Evolutionary conservation across 1,140 invertebrate genomes (phyloP), one percentile per base, ranked within the genome.

Genomic region (Cotesia vestalis): DNA sequence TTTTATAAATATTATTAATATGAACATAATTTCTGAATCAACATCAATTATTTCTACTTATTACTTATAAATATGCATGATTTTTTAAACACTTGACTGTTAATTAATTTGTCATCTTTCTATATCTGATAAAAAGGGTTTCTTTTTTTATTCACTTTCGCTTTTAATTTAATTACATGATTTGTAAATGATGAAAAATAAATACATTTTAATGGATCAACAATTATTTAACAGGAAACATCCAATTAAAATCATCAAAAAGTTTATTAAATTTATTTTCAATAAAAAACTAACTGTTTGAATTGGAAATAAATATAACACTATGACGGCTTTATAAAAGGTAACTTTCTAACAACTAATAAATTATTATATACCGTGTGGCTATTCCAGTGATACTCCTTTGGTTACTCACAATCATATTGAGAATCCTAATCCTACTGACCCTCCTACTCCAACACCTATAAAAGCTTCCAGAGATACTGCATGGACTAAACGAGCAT

Each of bases 231-330:
- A 17, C 17, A 17, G 17, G 17, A 17, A 17, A 17, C 17, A 17
- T 51, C 11, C 20, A 1, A 17, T 17, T 6, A 59, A n/a, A 59
- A n/a, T n/a, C 55, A 57, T 2, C 55, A 57, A n/a, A 57, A 57
- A 57, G 14, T 57, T 57, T 57, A 57, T 57, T 57, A 4, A 57
- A 57, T 57, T 57, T 57, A 57, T 57, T 57, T 57, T 57, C 55
- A 57, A 57, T 57, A n/a, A 17, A 57, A 57, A 57, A 57, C 46
- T 51, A 51, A 51, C 46, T 51, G 46, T 51, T 51, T 9, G 46
- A 51, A 51, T 51, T 51, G 46, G 2, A 51, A 51, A 51, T 51
- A n/a, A 51, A 9, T 51, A 51, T 6, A 57, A 14, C 55, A 57
- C 55, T 3, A 17, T n/a, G 14, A 57, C 55, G 17, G 4, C 4